A percentile compares a stretch with the other conserved stretches of the same genome.
These are phyloP conservation scores for Gyps fulvus DNA, from an alignment of 2,113 vertebrate genomes.

Conservation along the genomic window DNA sequence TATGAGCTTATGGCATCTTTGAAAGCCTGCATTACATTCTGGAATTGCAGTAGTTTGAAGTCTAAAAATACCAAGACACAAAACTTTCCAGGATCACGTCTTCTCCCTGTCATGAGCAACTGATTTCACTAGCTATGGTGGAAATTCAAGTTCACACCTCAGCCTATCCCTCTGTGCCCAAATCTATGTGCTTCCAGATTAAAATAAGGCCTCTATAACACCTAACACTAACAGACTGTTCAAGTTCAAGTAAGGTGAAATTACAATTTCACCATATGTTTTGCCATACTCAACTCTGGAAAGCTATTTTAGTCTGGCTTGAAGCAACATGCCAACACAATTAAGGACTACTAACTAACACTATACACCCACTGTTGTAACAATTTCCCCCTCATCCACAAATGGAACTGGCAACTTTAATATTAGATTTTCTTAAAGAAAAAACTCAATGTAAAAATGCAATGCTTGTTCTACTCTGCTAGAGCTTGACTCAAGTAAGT, in stretches of 20 bases:
- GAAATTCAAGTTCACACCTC: constrained; percentile 25
- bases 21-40: neutral
- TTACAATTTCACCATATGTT: constrained; percentile 36
- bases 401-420: constrained; percentile 14
- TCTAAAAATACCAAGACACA: constrained; percentile 9
- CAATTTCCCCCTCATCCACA: constrained; percentile 2
- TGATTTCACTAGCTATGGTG: neutral
- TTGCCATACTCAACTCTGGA: neutral
- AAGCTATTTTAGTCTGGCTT: constrained; percentile 40
- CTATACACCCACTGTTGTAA: constrained; percentile 52
- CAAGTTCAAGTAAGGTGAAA: constrained; percentile 35
- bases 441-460: neutral
- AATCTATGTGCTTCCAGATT: neutral
- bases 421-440: neutral
- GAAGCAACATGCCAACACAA: constrained; percentile 43
- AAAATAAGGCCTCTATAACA: neutral
- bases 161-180: neutral
- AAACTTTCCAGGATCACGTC: neutral
- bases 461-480: neutral
- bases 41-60: neutral
- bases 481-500: neutral
- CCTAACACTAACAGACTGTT: neutral
- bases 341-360: constrained; percentile 46
- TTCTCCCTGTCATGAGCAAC: neutral
- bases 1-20: neutral